Conservation (phyloP, 2,113 vertebrate species). For the Okapia johnstoni region DNA sequence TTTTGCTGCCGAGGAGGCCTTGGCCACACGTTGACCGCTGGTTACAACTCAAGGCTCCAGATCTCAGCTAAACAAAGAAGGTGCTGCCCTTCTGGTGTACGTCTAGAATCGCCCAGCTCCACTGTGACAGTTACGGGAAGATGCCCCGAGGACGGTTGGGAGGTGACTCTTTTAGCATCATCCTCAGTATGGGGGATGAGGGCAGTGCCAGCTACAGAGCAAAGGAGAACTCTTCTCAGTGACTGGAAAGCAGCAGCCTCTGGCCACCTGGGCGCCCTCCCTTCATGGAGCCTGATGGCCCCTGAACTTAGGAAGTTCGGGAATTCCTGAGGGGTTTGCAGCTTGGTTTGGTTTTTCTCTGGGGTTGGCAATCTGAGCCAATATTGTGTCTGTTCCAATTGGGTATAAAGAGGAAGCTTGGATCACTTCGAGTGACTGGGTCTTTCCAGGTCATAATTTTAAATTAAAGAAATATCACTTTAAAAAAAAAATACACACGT, state of each 20-base stretch:
- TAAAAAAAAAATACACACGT: not conserved
- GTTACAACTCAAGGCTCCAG: not conserved
- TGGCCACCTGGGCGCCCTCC: not conserved
- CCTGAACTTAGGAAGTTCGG: not conserved
- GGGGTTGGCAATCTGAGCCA: constrained; percentile 62
- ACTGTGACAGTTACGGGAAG: not conserved
- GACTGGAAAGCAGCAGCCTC: not conserved
- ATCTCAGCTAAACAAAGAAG: not conserved
- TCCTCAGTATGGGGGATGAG: not conserved
- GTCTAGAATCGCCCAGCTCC: not conserved
- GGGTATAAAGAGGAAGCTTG: constrained; percentile 26
- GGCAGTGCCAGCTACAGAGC: not conserved
- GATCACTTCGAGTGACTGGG: constrained; percentile 6
- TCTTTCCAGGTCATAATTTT: constrained; percentile 57
- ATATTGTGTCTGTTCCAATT: not conserved
- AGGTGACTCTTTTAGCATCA: not conserved
- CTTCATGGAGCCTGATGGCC: not conserved
- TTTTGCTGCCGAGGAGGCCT: not conserved
- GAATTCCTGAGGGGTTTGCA: not conserved
- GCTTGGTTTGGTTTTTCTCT: not conserved
- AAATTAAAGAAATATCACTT: constrained; percentile 65
- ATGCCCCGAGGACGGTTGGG: not conserved
- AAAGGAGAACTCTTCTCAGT: not conserved
- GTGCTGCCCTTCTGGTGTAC: not conserved
- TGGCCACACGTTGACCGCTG: not conserved